These are phyloP conservation scores for Heloderma charlesbogerti DNA, from an alignment of 2,113 vertebrate genomes.

Conservation along the genomic window DNA sequence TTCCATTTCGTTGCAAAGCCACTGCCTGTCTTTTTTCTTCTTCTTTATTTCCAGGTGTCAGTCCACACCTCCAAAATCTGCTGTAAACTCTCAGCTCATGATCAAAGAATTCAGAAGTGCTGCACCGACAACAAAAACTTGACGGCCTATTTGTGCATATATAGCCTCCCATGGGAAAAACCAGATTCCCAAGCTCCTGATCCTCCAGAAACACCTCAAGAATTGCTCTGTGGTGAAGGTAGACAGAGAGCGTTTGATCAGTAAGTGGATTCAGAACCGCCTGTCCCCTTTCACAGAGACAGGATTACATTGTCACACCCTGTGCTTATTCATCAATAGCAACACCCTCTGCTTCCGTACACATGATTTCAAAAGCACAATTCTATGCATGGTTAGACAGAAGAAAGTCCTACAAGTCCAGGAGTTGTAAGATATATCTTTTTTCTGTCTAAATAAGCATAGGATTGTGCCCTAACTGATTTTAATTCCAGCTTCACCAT, in stretches of 20 bases:
- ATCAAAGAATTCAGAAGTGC: slow-evolving; percentile 62
- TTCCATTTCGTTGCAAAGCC: neutral
- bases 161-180: slow-evolving; percentile 41
- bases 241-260: neutral
- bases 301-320: fast-evolving
- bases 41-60: slow-evolving; percentile 55
- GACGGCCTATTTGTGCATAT: slow-evolving; percentile 66
- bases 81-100: slow-evolving; percentile 39
- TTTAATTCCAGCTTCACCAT: neutral
- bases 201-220: neutral
- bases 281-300: fast-evolving
- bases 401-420: too few relatives aligned
- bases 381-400: too few relatives aligned
- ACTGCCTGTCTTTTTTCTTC: neutral
- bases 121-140: slow-evolving; percentile 66
- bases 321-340: neutral
- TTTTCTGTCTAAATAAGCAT: too few relatives aligned
- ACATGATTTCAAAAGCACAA: neutral
- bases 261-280: slow-evolving; percentile 32
- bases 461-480: too few relatives aligned
- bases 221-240: slow-evolving; percentile 39
- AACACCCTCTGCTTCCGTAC: neutral
- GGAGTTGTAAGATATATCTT: too few relatives aligned
- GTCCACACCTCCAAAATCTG: slow-evolving; percentile 70
- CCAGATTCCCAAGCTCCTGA: neutral